Conservation (phyloP, 2,888 invertebrate species). For the Pterostichus madidus region DNA sequence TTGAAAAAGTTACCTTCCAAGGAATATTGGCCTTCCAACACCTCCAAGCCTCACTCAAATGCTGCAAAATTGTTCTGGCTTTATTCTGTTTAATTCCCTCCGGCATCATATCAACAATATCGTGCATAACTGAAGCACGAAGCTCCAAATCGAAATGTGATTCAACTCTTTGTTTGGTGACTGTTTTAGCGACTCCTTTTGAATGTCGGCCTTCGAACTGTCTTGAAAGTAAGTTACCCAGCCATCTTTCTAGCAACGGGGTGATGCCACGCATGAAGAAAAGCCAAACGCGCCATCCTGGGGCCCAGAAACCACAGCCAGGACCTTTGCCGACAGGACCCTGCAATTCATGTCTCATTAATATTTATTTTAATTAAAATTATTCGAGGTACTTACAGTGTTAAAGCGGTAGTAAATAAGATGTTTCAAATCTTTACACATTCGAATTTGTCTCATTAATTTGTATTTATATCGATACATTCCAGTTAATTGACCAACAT, state of each 20-base stretch:
- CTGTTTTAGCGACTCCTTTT: slow-evolving; percentile 99
- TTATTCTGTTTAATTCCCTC: slow-evolving; percentile 99
- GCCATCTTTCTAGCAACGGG: slow-evolving; percentile 97
- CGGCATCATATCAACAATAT: slow-evolving; percentile 99
- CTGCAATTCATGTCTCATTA: slow-evolving; percentile 76
- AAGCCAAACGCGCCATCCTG: slow-evolving; percentile 99
- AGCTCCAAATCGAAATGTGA: slow-evolving; percentile 99
- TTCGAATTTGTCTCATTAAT: slow-evolving; percentile 98
- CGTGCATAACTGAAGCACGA: slow-evolving; percentile 97
- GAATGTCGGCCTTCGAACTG: slow-evolving; percentile 99
- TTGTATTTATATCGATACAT: slow-evolving; percentile 99
- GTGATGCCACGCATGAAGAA: slow-evolving; percentile 99
- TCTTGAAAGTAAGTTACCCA: slow-evolving; percentile 98
- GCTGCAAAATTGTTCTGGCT: slow-evolving; percentile 98
- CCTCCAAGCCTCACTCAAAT: slow-evolving; percentile 99
- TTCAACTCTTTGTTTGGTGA: slow-evolving; percentile 99
- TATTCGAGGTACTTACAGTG: slow-evolving; percentile 84
- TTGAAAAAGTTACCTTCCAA: slow-evolving; percentile 89
- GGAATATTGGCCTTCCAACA: slow-evolving; percentile 99
- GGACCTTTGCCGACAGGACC: slow-evolving; percentile 99
- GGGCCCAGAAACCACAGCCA: slow-evolving; percentile 99
- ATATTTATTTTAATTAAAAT: not conserved
- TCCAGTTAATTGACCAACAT: slow-evolving; percentile 99
- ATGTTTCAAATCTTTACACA: slow-evolving; percentile 99
- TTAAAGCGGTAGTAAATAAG: slow-evolving; percentile 99